These are phyloP conservation scores for Xylocampa areola DNA, from an alignment of 2,888 invertebrate species.

Conservation along the genomic window DNA sequence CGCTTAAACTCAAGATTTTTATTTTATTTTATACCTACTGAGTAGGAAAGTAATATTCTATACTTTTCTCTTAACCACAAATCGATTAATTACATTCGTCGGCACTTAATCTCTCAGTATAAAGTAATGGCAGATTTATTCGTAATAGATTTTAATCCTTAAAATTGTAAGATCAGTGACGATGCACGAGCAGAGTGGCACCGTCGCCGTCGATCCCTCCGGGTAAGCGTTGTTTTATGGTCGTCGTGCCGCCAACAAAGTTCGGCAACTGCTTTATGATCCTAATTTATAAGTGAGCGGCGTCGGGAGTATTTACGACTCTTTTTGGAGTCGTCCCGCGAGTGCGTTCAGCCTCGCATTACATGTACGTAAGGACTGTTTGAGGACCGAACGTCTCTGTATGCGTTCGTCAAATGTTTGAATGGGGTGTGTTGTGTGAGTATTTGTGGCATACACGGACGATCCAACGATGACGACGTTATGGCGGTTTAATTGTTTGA, in stretches of 20 bases:
- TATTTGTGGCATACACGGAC: neutral
- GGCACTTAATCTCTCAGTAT: slow-evolving; percentile 34
- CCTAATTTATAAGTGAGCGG: slow-evolving; percentile 90
- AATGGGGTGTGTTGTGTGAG: slow-evolving; percentile 11
- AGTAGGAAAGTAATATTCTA: neutral
- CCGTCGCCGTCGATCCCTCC: slow-evolving; percentile 69
- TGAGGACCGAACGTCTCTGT: slow-evolving; percentile 22
- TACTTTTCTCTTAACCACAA: slow-evolving; percentile 1
- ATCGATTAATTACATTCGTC: neutral
- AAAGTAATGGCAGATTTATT: too few relatives aligned
- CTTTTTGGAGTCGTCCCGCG: slow-evolving; percentile 84
- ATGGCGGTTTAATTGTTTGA: neutral
- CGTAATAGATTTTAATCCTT: slow-evolving; percentile 60
- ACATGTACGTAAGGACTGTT: slow-evolving; percentile 46
- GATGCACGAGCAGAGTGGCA: slow-evolving; percentile 70
- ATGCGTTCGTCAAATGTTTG: slow-evolving; percentile 24
- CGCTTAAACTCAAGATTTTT: neutral
- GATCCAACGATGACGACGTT: neutral
- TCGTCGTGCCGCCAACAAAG: slow-evolving; percentile 87
- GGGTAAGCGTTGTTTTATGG: slow-evolving; percentile 87
- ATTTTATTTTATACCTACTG: neutral
- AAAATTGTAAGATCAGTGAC: slow-evolving; percentile 81
- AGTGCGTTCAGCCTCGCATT: slow-evolving; percentile 77
- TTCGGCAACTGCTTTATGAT: slow-evolving; percentile 89
- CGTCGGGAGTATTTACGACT: slow-evolving; percentile 85